Base-by-base conservation (phyloP, 2,113 vertebrate genomes). In the Nesospiza acunhae region DNA sequence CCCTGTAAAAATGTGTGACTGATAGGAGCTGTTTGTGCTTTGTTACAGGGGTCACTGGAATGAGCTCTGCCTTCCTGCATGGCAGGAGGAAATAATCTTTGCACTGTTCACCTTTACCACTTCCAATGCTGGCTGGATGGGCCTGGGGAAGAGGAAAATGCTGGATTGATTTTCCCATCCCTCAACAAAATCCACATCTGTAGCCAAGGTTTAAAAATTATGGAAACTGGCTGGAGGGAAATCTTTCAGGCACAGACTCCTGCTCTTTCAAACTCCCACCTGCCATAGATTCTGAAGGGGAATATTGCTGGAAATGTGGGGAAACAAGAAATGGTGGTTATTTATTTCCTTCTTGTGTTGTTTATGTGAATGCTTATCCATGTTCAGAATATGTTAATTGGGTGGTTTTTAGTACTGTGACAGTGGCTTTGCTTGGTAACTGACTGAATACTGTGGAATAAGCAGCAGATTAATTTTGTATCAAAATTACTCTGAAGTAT, bases 381-480 rank as follows among this genome's bases (percentile, higher is more conserved):
- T 16, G 50, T 78, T 75, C 79, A 78, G 78, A 70, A 47, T 46
- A 49, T 28, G 68, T 58, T 79, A 81, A 49, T 35, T 60, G 41
- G 16, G 2, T 92, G 4, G 3, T 58, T 58, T 80, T 44, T 42
- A 84, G 73, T 88, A 72, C 83, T 92, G 73, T 94, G 64, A 49
- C 52, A 55, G 66, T 93, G 67, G 44, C 83, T 92, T 93, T 92
- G 90, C 84, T 82, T 82, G 53, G 59, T 80, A 17, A 84, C 67
- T 87, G 87, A 28, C 60, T 74, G 90, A 83, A 50, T 44, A 6
- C 79, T 92, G 87, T 77, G 75, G 80, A 75, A 68, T 33, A 63
- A 96, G 73, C 88, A 84, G 60, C 41, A 49, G 58, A 60, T 84
- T 50, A 82, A 93, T 96, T 96, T 97, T 97, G 86, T 97, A 97